These are phyloP conservation scores for Paradisaea rubra DNA, from an alignment of 2,113 vertebrate species.

Conservation along the genomic window DNA sequence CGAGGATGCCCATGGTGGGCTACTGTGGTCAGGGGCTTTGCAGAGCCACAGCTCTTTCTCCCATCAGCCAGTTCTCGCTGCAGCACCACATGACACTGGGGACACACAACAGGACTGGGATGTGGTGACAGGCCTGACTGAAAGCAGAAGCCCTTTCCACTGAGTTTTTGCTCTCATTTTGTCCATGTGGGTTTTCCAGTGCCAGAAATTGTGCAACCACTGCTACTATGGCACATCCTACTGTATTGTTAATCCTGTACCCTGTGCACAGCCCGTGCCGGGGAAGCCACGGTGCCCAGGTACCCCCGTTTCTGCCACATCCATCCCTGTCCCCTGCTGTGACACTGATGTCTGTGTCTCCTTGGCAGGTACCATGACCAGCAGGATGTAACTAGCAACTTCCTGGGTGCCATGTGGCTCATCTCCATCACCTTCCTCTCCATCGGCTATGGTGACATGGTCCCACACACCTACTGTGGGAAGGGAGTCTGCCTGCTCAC, in stretches of 20 bases:
- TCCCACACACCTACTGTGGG: slow-evolving; percentile 97
- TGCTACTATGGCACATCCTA: not conserved
- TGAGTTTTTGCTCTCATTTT: not conserved
- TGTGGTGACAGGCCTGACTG: not conserved
- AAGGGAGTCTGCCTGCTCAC: slow-evolving; percentile 98
- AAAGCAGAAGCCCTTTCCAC: not conserved
- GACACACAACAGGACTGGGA: not conserved
- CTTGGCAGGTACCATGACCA: slow-evolving; percentile 90
- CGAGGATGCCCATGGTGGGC: rapidly evolving
- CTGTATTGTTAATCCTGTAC: not conserved
- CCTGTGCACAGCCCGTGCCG: rapidly evolving
- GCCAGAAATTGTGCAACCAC: not conserved
- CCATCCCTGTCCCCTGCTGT: not conserved
- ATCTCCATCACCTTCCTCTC: slow-evolving; percentile 99
- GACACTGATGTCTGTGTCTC: not conserved
- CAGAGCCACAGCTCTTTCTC: not conserved
- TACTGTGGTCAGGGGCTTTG: not conserved
- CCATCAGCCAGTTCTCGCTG: not conserved
- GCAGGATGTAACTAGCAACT: slow-evolving; percentile 98
- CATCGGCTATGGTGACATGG: slow-evolving; percentile 98
- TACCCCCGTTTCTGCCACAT: rapidly evolving
- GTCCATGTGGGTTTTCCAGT: not conserved
- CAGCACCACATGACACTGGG: not conserved
- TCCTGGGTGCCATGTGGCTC: slow-evolving; percentile 98
- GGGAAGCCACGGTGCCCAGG: not conserved